Conservation (phyloP, 2,888 invertebrate genomes). For the Leptopilina myrica region DNA sequence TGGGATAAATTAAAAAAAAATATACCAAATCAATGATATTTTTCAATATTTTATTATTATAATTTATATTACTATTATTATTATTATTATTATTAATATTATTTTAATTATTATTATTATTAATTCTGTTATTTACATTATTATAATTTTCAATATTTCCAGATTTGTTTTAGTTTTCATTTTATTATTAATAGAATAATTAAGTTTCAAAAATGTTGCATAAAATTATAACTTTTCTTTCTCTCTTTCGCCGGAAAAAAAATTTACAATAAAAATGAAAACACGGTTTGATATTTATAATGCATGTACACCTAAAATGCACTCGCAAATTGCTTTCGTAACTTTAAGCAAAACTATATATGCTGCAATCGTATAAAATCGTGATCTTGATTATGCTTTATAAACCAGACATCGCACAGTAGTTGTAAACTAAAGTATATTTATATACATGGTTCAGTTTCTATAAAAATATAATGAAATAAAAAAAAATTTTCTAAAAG, state of each 20-base stretch:
- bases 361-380: slow-evolving; percentile 26
- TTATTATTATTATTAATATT: too few species aligned
- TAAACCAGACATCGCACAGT: background rate
- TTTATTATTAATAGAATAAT: too few species aligned
- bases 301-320: slow-evolving; percentile 40
- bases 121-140: too few species aligned
- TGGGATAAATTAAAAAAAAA: too few species aligned
- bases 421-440: background rate
- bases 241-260: slow-evolving; percentile 40
- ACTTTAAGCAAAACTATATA: slow-evolving; percentile 10
- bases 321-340: slow-evolving; percentile 25
- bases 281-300: slow-evolving; percentile 41
- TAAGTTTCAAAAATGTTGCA: too few species aligned
- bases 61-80: too few species aligned
- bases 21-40: too few species aligned
- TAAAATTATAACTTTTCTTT: too few species aligned
- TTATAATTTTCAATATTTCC: too few species aligned
- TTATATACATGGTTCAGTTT: background rate
- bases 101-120: too few species aligned
- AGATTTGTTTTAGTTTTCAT: too few species aligned
- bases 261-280: slow-evolving; percentile 49
- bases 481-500: background rate
- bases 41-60: too few species aligned
- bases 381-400: slow-evolving; percentile 25
- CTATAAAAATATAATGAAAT: background rate